Conservation (phyloP, 2,113 vertebrate species). For the Archilochus colubris region DNA sequence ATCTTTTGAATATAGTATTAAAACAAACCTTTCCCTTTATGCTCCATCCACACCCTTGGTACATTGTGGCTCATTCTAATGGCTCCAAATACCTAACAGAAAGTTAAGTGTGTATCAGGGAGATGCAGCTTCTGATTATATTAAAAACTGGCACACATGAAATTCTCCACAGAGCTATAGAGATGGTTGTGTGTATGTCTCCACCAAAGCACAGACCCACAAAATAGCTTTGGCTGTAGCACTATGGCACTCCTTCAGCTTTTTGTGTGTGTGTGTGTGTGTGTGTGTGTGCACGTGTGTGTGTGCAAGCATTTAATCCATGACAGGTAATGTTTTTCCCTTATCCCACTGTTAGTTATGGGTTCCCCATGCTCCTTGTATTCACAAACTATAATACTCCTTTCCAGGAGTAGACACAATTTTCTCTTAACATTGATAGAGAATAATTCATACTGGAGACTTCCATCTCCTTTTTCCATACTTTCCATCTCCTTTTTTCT, state of each 20-base stretch:
- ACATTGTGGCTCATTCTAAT: background rate
- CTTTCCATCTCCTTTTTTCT: background rate
- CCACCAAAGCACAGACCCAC: background rate
- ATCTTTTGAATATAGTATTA: background rate
- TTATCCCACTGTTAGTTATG: background rate
- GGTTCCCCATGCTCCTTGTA: background rate
- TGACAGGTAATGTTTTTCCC: background rate
- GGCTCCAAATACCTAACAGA: background rate
- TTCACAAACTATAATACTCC: background rate
- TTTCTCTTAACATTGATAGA: background rate
- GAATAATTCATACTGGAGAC: background rate
- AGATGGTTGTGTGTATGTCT: background rate
- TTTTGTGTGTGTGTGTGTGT: background rate
- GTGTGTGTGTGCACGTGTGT: background rate
- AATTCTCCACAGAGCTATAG: background rate
- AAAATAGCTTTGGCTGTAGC: background rate
- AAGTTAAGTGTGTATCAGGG: background rate
- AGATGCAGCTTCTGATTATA: background rate
- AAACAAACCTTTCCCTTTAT: background rate
- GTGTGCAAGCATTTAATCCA: background rate
- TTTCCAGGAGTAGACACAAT: background rate
- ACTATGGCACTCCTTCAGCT: background rate
- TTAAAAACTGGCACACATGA: background rate
- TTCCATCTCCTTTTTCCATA: background rate
- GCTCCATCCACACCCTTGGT: background rate